Conservation (phyloP, 1,140 invertebrate species). For the Drosophila truncata region DNA sequence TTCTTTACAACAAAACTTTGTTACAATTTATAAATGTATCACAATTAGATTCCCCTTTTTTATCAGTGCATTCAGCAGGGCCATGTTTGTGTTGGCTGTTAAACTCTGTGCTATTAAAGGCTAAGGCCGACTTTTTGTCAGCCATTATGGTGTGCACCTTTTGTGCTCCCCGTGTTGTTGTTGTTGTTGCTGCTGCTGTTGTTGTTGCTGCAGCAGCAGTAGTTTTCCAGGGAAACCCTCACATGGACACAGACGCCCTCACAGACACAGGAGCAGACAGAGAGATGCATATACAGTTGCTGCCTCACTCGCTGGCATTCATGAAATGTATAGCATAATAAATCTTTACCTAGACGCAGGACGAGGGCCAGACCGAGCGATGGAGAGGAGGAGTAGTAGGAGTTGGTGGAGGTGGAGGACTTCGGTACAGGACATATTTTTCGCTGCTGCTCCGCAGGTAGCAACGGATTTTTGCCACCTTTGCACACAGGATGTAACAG, state of each 20-base stretch:
- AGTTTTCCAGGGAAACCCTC: constrained; percentile 82
- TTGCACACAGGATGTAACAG: constrained; percentile 76
- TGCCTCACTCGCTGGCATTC: constrained; percentile 65
- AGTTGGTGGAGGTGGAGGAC: neutral
- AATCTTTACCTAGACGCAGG: constrained; percentile 74
- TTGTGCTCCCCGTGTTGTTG: constrained; percentile 54
- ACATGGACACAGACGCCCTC: constrained; percentile 41
- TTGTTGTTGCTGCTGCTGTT: constrained; percentile 16
- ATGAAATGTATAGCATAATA: constrained; percentile 84
- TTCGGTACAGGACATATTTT: constrained; percentile 58
- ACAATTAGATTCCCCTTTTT: neutral
- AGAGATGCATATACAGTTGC: constrained; percentile 34
- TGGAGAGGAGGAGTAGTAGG: neutral
- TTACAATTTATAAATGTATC: neutral
- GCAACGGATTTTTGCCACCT: constrained; percentile 77
- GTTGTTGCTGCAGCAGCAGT: constrained; percentile 43
- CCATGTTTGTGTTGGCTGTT: constrained; percentile 79
- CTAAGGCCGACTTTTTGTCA: constrained; percentile 83
- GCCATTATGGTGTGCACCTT: constrained; percentile 81
- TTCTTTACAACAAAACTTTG: neutral
- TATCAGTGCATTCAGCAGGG: constrained; percentile 24
- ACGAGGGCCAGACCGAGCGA: constrained; percentile 39
- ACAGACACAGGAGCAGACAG: constrained; percentile 16
- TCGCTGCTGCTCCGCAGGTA: constrained; percentile 64
- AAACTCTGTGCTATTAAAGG: constrained; percentile 81